phyloP scores from a whole-genome alignment of 2,113 vertebrate genomes.

The Grus americana region DNA sequence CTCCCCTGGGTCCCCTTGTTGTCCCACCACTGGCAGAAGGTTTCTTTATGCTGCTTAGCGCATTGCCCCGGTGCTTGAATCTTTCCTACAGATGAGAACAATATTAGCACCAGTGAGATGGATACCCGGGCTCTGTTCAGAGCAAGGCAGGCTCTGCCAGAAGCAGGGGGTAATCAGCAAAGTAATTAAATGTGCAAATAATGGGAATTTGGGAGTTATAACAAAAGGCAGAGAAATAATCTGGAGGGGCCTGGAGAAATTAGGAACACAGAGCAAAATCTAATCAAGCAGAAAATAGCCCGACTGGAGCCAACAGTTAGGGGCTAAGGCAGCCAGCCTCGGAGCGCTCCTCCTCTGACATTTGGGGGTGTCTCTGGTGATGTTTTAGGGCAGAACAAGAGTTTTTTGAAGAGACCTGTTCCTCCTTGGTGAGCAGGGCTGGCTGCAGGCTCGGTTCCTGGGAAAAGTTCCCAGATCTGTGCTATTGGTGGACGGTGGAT shows the following conservation, averaged over 20 bases:
- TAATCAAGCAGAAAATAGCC: slow-evolving; percentile 28
- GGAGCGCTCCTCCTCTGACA: fast-evolving
- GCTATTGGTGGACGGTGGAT: fast-evolving
- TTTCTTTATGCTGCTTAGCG: not conserved
- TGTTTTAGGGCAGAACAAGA: not conserved
- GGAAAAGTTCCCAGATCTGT: not conserved
- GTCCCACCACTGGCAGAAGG: not conserved
- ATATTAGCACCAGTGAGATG: not conserved
- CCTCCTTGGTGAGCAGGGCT: not conserved
- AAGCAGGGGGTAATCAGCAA: not conserved
- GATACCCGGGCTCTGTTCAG: not conserved
- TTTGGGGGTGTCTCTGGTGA: not conserved
- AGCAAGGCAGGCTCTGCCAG: slow-evolving; percentile 9
- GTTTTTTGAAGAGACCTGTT: not conserved
- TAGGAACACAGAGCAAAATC: not conserved
- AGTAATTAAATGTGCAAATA: slow-evolving; percentile 33
- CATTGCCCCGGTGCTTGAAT: fast-evolving
- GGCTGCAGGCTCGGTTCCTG: not conserved
- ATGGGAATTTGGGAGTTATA: slow-evolving; percentile 11
- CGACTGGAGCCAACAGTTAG: not conserved
- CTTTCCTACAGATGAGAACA: not conserved
- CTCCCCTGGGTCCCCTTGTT: not conserved
- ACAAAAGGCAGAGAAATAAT: slow-evolving; percentile 42
- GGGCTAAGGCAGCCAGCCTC: not conserved
- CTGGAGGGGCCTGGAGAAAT: not conserved